Percentiles rank a stretch among this genome's conserved stretches.
These are phyloP conservation scores for Halichoerus grypus DNA, from an alignment of 2,113 vertebrate species.

Conservation along the genomic window DNA sequence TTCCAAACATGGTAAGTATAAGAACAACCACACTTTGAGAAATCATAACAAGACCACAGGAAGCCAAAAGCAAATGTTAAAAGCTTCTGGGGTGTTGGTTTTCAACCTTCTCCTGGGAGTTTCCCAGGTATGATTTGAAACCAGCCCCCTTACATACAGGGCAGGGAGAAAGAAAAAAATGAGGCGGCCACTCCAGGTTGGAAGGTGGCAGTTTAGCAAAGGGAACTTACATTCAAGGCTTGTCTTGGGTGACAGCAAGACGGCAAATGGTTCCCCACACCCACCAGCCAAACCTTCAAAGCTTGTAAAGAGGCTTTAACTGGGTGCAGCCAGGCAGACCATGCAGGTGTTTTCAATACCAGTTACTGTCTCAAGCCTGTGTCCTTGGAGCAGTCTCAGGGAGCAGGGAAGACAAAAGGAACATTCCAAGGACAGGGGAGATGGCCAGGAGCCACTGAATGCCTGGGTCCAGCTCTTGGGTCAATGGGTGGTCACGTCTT, in stretches of 20 bases:
- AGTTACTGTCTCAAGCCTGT: background rate
- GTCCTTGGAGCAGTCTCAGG: background rate
- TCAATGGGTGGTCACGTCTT: background rate
- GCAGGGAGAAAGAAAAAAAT: background rate
- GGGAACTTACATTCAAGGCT: background rate
- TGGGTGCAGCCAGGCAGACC: background rate
- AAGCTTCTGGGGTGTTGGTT: background rate
- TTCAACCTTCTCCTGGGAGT: background rate
- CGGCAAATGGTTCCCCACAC: background rate
- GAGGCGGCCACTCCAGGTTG: background rate
- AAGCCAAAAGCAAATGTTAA: background rate
- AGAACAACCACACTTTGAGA: background rate
- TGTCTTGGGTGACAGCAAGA: background rate
- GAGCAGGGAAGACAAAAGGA: background rate
- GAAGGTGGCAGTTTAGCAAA: background rate
- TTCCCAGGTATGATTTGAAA: background rate
- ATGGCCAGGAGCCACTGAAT: background rate
- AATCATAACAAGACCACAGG: background rate
- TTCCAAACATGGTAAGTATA: background rate
- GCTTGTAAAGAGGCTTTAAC: background rate
- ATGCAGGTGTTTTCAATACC: background rate
- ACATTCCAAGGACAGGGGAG: background rate
- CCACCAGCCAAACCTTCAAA: background rate
- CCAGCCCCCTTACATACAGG: background rate
- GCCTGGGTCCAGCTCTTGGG: background rate